Percentiles rank a stretch among this genome's conserved stretches.
phyloP scores from a whole-genome alignment of 1,140 invertebrate genomes.

The Matsumurasca onukii region DNA sequence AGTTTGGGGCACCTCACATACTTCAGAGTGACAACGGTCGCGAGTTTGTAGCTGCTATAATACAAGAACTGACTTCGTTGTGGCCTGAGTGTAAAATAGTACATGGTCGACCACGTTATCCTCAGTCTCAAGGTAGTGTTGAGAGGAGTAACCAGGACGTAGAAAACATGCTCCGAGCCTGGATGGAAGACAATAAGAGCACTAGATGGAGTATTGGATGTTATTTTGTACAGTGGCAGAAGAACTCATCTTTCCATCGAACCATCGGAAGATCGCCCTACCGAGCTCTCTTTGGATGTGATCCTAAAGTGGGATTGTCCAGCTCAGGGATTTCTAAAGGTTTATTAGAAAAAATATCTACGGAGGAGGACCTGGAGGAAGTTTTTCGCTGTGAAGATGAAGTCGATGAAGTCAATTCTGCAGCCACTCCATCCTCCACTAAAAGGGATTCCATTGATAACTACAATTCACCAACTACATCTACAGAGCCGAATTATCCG shows the following conservation, averaged over 20 bases:
- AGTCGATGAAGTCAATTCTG: constrained; percentile 1
- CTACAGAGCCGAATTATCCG: not conserved
- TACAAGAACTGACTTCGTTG: constrained; percentile 40
- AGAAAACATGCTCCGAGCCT: constrained; percentile 46
- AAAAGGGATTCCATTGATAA: constrained; percentile 4
- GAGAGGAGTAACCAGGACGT: constrained; percentile 48
- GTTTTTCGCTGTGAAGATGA: constrained; percentile 7
- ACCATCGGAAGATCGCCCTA: no score
- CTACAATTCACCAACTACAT: constrained; percentile 3
- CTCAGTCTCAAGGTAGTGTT: constrained; percentile 45
- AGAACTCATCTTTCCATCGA: no score
- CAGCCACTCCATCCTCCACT: not conserved
- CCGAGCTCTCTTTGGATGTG: constrained; percentile 42
- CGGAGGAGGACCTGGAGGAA: not conserved
- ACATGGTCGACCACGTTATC: constrained; percentile 47
- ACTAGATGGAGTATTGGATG: constrained; percentile 41
- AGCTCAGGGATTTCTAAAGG: not conserved
- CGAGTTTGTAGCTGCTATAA: constrained; percentile 35
- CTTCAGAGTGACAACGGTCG: no score
- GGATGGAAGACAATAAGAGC: no score
- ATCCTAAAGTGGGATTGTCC: constrained; percentile 33
- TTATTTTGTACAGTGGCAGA: no score
- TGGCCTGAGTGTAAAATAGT: constrained; percentile 47
- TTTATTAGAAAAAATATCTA: no score
- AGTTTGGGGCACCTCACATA: no score